Evolutionary conservation across 1,140 invertebrate genomes (phyloP).

Genomic region (Holcopasites calliopsidis): DNA sequence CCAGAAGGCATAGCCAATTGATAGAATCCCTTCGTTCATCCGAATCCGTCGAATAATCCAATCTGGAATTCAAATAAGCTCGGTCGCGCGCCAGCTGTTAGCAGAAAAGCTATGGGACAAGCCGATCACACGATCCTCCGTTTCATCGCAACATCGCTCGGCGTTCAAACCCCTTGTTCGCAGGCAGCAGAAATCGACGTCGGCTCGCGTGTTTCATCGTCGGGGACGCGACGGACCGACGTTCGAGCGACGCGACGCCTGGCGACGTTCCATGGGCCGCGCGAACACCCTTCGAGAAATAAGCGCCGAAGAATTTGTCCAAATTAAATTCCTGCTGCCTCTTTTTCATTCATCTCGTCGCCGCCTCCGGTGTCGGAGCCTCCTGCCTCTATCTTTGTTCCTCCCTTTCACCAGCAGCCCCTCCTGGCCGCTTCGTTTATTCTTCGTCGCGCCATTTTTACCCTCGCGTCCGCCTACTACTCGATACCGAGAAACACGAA

Average conservation of each 20-base stretch:
- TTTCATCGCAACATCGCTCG: conserved; percentile 1
- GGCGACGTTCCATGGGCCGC: conserved; percentile 49
- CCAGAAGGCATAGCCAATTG: conserved; percentile 53
- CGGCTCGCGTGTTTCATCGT: conserved; percentile 4
- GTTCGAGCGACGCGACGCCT: conserved; percentile 51
- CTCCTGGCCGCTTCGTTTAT: background rate
- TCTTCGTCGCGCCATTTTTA: background rate
- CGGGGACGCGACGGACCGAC: conserved; percentile 36
- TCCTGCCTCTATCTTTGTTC: no score
- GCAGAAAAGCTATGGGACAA: background rate
- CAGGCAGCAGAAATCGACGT: conserved; percentile 17
- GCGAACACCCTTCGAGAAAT: conserved; percentile 63
- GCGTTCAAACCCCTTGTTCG: conserved; percentile 3
- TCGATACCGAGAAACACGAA: conserved; percentile 11
- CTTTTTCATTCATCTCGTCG: conserved; percentile 37
- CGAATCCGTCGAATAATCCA: conserved; percentile 73
- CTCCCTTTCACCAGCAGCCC: background rate
- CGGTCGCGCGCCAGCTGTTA: conserved; percentile 53
- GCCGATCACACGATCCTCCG: background rate
- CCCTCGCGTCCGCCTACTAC: background rate
- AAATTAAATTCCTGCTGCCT: conserved; percentile 70
- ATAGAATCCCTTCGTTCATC: conserved; percentile 73
- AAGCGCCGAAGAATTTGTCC: conserved; percentile 69
- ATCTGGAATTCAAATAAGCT: conserved; percentile 74
- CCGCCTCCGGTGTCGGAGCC: background rate